These are phyloP conservation scores for Sinelater perroti DNA, from an alignment of 2,888 invertebrate genomes.

Conservation along the genomic window DNA sequence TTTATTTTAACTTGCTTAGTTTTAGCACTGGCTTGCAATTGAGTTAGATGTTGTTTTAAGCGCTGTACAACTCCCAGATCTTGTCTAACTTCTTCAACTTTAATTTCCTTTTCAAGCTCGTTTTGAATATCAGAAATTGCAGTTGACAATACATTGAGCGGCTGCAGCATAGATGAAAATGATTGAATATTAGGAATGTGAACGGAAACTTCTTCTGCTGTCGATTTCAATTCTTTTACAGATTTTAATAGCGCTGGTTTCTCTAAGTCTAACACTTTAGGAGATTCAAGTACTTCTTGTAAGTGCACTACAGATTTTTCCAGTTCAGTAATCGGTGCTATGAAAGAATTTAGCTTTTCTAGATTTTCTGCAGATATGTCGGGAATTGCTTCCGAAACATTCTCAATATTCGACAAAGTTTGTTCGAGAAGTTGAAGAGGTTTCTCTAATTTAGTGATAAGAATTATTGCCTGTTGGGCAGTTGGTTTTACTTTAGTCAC, in stretches of 20 bases:
- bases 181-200: slow-evolving; percentile 4
- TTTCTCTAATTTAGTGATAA: slow-evolving; percentile 6
- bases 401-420: slow-evolving; percentile 1
- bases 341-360: not conserved
- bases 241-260: slow-evolving; percentile 27
- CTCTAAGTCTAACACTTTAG: slow-evolving; percentile 25
- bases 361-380: not conserved
- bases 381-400: not conserved
- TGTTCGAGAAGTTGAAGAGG: slow-evolving; percentile 14
- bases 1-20: slow-evolving; percentile 2
- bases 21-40: slow-evolving; percentile 7
- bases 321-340: not conserved
- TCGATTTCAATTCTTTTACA: slow-evolving; percentile 22
- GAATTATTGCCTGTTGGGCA: slow-evolving; percentile 10
- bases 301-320: not conserved
- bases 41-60: not conserved
- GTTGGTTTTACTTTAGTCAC: not conserved
- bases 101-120: slow-evolving; percentile 4
- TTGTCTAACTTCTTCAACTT: not conserved
- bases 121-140: slow-evolving; percentile 2
- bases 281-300: slow-evolving; percentile 12
- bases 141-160: slow-evolving; percentile 10
- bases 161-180: not conserved
- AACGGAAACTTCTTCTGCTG: not conserved
- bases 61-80: not conserved